Conservation (phyloP, 2,113 vertebrate species). For the Rissa tridactyla region DNA sequence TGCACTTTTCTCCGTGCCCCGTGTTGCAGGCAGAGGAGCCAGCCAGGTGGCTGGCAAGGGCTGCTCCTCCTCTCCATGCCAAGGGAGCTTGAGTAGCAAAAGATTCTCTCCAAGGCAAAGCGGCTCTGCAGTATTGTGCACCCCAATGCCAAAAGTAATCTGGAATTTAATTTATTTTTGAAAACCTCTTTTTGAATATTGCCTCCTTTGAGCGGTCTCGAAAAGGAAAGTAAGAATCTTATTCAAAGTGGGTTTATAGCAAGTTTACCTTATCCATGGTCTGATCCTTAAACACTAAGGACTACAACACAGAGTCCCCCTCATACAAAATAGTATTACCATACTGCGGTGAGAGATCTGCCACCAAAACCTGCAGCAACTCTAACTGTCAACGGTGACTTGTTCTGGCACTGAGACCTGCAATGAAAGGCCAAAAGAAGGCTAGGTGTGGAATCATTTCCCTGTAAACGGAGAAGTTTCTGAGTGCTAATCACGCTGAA, state of each 20-base stretch:
- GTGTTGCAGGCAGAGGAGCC: neutral
- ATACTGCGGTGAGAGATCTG: neutral
- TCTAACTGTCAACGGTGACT: neutral
- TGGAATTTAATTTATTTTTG: neutral
- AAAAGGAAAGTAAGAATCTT: neutral
- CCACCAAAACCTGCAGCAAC: neutral
- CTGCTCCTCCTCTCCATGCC: neutral
- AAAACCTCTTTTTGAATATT: neutral
- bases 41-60: neutral
- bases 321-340: neutral
- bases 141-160: neutral
- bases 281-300: neutral
- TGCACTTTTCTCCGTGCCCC: neutral
- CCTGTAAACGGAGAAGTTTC: neutral
- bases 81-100: neutral
- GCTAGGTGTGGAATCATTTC: neutral
- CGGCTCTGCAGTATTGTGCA: neutral
- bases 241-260: neutral
- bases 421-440: neutral
- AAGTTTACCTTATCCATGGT: neutral
- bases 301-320: neutral
- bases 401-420: neutral
- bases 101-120: neutral
- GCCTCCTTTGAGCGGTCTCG: neutral
- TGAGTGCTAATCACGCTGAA: neutral